phyloP scores from a whole-genome alignment of 2,888 invertebrate genomes.

The Subacronicta megacephala region DNA sequence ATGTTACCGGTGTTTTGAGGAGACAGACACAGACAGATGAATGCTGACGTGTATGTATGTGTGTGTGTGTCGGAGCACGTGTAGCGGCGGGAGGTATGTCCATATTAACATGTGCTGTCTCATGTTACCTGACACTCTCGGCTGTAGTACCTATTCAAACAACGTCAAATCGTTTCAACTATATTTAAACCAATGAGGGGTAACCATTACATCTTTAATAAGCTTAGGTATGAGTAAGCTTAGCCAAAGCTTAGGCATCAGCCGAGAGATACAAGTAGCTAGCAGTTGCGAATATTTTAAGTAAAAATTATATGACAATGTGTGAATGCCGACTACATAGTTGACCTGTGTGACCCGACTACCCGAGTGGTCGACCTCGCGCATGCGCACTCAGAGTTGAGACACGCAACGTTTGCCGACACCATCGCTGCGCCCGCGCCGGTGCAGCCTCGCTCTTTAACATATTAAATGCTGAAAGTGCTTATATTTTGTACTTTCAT shows the following conservation, averaged over 20 bases:
- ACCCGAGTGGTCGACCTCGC: constrained; percentile 3
- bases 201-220: too few relatives aligned
- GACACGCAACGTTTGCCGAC: not conserved
- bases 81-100: not conserved
- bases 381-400: not conserved
- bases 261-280: too few relatives aligned
- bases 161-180: too few relatives aligned
- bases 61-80: not conserved
- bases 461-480: not conserved
- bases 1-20: not conserved
- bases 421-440: not conserved
- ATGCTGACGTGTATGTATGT: too few relatives aligned
- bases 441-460: not conserved
- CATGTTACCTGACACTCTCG: not conserved
- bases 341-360: too few relatives aligned
- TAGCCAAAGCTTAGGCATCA: too few relatives aligned
- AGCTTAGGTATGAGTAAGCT: too few relatives aligned
- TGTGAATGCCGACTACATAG: not conserved
- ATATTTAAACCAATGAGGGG: too few relatives aligned
- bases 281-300: not conserved
- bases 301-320: not conserved
- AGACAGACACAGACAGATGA: not conserved
- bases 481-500: not conserved
- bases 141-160: too few relatives aligned
- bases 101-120: not conserved